phyloP scores from a whole-genome alignment of 2,888 invertebrate genomes.

The Cosmia trapezina region DNA sequence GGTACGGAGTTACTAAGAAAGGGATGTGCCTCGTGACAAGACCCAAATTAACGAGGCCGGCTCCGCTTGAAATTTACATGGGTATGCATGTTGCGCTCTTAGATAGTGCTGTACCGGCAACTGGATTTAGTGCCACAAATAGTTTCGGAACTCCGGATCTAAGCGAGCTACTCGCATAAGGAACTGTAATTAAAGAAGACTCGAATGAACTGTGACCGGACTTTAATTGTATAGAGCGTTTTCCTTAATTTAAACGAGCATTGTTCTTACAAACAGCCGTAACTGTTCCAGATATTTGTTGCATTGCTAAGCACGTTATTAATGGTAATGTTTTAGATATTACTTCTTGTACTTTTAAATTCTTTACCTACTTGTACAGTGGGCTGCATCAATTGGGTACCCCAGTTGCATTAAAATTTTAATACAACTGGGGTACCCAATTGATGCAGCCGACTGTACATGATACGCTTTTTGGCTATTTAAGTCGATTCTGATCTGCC shows the following conservation, averaged over 20 bases:
- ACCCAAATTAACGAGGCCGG: constrained; percentile 85
- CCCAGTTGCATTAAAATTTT: no score
- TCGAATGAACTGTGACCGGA: constrained; percentile 75
- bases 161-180: constrained; percentile 74
- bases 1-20: constrained; percentile 83
- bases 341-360: background rate
- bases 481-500: background rate
- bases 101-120: constrained; percentile 80
- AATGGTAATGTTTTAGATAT: constrained; percentile 23
- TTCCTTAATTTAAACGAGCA: constrained; percentile 63
- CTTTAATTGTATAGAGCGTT: constrained; percentile 70
- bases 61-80: constrained; percentile 86
- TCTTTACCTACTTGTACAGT: background rate
- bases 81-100: constrained; percentile 86
- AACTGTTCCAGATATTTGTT: constrained; percentile 46
- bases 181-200: constrained; percentile 84
- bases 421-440: no score
- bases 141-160: constrained; percentile 81
- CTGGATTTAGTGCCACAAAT: constrained; percentile 86
- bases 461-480: background rate
- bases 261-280: constrained; percentile 45
- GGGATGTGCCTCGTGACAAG: constrained; percentile 87
- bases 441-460: no score
- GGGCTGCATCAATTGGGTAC: no score
- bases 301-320: constrained; percentile 32